Evolutionary conservation across 2,888 invertebrate species (phyloP).

Genomic region (Noctua janthina): DNA sequence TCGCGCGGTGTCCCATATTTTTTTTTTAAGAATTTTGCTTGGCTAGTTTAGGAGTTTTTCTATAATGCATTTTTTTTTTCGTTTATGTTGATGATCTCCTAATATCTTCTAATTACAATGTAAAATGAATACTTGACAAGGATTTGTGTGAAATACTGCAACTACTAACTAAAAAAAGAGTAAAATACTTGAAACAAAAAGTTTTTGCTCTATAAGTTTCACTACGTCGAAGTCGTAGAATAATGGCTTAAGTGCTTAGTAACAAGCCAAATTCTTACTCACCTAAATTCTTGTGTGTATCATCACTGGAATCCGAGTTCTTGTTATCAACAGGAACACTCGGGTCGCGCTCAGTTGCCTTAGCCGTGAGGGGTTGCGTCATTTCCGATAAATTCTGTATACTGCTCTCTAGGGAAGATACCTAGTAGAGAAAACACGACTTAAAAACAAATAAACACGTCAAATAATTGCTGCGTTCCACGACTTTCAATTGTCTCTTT

Average conservation of each 20-base stretch:
- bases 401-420: slow-evolving; percentile 88
- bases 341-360: slow-evolving; percentile 80
- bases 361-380: slow-evolving; percentile 87
- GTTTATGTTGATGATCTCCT: too few relatives aligned
- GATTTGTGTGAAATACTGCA: not conserved
- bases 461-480: slow-evolving; percentile 23
- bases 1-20: too few relatives aligned
- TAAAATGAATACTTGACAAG: not conserved
- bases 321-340: slow-evolving; percentile 78
- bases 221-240: not conserved
- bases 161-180: not conserved
- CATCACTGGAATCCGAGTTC: slow-evolving; percentile 86
- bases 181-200: not conserved
- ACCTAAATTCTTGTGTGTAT: slow-evolving; percentile 88
- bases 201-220: not conserved
- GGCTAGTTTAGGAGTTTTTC: not conserved
- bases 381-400: slow-evolving; percentile 88
- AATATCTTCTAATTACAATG: not conserved
- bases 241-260: not conserved
- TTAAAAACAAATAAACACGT: slow-evolving; percentile 7
- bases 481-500: not conserved
- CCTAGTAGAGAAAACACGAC: slow-evolving; percentile 72
- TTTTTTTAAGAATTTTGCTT: too few relatives aligned
- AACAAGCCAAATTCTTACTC: slow-evolving; percentile 55
- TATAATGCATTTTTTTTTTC: not conserved